Base-by-base conservation (phyloP, 2,888 invertebrate species). In the Idaea biselata region DNA sequence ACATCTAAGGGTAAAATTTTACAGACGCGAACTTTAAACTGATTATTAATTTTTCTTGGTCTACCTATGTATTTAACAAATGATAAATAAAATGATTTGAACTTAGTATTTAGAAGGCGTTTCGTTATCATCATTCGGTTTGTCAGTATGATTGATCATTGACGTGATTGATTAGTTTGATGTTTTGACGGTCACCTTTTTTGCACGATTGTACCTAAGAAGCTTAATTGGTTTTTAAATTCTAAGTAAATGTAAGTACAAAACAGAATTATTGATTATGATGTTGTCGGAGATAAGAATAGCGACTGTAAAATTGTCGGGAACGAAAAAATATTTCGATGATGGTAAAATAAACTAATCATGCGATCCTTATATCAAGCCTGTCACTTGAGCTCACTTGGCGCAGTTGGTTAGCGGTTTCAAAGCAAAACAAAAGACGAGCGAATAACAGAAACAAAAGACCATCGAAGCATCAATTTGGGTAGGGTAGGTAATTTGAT, bases 121-220 rank as follows among this genome's bases (percentile, higher is more conserved):
- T 60, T 54, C 55, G 65, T 65, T 65, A 62, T 66, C 66, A 63
- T 61, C 63, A 65, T 63, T 58, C 54, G 25, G 18, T 25, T 60
- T 62, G 66, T 66, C 67, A 66, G 62, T 59, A 60, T 71, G 72
- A 73, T 71, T 73, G 68, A 69, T 71, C 59, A 65, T 63, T 32
- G 33, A 33, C 16, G 62, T 68, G 71, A 73, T 73, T 68, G 71
- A 72, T 72, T 63, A 63, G 63, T 68, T 66, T 62, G 62, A 61
- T 67, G 62, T 68, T 69, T 64, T 62, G 66, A 65, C 64, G 65
- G 62, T 55, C 63, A 58, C 58, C 44, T 70, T 73, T 72, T 73
- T 73, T 69, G 65, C 63, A 53, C 60, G 68, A 63, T 62, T 69
- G 65, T 70, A 67, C 64, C 64, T 62, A 59, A 58, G 54, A 66